Evolutionary conservation across 2,888 invertebrate species (phyloP).

Genomic region (Euzophera pinguis): DNA sequence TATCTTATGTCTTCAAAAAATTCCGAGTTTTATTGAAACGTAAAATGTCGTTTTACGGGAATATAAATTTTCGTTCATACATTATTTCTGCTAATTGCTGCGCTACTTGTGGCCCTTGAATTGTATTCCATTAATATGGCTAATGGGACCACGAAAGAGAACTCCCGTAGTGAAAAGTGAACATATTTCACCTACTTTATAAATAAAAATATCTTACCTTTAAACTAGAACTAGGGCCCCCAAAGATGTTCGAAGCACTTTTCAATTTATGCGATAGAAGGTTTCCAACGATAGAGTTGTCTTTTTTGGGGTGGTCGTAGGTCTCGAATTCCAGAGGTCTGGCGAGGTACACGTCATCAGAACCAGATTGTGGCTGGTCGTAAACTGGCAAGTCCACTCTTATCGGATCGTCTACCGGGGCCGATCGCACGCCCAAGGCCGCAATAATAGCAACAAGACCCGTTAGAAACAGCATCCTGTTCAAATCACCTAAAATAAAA

Average conservation of each 20-base stretch:
- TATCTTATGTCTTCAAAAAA: too few species aligned
- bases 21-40: too few species aligned
- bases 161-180: too few species aligned
- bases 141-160: too few species aligned
- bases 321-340: slow-evolving; percentile 45
- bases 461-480: slow-evolving; percentile 41
- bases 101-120: too few species aligned
- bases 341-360: slow-evolving; percentile 29
- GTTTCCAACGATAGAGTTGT: slow-evolving; percentile 33
- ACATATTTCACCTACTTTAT: too few species aligned
- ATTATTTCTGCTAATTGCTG: too few species aligned
- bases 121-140: too few species aligned
- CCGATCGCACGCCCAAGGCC: slow-evolving; percentile 35
- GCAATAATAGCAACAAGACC: slow-evolving; percentile 30
- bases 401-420: slow-evolving; percentile 58
- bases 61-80: too few species aligned
- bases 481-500: slow-evolving; percentile 18
- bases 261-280: slow-evolving; percentile 42
- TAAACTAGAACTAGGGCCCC: slow-evolving; percentile 24
- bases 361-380: slow-evolving; percentile 39
- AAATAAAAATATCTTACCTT: slow-evolving; percentile 3
- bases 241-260: slow-evolving; percentile 34
- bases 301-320: slow-evolving; percentile 33
- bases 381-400: slow-evolving; percentile 65
- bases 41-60: too few species aligned